Conservation (phyloP, 2,797 vertebrate species). For the Novumbra hubbsi region DNA sequence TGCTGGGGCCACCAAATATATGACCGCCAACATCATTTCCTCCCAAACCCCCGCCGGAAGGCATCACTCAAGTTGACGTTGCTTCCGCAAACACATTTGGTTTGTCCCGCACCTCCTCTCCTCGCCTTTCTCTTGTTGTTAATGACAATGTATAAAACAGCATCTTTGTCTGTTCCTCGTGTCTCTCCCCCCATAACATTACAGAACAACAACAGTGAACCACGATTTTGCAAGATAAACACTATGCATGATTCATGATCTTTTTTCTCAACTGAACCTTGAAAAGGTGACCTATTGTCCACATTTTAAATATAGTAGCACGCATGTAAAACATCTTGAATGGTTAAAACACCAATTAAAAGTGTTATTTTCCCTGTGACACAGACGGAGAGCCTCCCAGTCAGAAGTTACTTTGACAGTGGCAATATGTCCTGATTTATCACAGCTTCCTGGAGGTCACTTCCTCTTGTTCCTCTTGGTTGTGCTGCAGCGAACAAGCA, state of each 20-base stretch:
- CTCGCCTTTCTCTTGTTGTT: too few species aligned
- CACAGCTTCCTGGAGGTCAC: constrained; percentile 21
- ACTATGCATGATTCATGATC: background rate
- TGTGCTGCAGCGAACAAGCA: constrained; percentile 33
- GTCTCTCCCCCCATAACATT: background rate
- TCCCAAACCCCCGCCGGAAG: too few species aligned
- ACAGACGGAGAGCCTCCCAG: background rate
- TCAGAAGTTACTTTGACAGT: constrained; percentile 39
- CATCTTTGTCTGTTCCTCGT: too few species aligned
- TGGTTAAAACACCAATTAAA: constrained; percentile 38
- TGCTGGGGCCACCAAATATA: too few species aligned
- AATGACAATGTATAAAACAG: too few species aligned
- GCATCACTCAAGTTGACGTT: too few species aligned
- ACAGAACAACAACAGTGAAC: background rate
- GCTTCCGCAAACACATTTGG: too few species aligned
- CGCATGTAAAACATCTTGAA: constrained; percentile 18
- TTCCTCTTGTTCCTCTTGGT: constrained; percentile 22
- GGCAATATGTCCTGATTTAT: constrained; percentile 47
- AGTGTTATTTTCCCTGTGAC: constrained; percentile 48
- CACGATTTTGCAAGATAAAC: background rate
- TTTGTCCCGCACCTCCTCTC: too few species aligned
- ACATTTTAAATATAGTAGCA: background rate
- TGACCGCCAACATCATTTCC: too few species aligned
- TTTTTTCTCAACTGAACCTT: background rate
- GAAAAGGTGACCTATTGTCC: background rate